These are phyloP conservation scores for Agriopis leucophaearia DNA, from an alignment of 2,888 invertebrate species.

Conservation along the genomic window DNA sequence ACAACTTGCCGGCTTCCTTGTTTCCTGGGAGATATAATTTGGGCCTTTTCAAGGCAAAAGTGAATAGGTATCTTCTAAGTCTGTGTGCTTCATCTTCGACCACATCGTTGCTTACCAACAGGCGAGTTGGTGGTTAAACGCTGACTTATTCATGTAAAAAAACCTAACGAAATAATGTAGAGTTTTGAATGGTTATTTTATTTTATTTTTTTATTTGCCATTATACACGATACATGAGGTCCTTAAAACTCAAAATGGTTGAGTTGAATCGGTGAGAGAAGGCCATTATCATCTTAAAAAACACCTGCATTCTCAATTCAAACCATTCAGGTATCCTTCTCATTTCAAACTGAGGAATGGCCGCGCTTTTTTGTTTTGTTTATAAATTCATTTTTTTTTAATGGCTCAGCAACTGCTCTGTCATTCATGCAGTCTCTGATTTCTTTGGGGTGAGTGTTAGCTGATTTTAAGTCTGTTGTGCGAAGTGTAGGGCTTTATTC, in stretches of 20 bases:
- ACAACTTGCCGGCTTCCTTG: too few species aligned
- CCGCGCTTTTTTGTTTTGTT: slow-evolving; percentile 48
- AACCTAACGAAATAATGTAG: too few species aligned
- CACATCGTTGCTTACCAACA: too few species aligned
- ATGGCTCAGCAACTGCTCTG: slow-evolving; percentile 29
- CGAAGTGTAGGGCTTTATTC: slow-evolving; percentile 7
- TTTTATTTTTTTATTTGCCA: too few species aligned
- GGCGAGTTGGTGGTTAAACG: too few species aligned
- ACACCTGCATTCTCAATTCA: slow-evolving; percentile 48
- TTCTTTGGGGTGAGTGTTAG: slow-evolving; percentile 53
- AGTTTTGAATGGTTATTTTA: too few species aligned
- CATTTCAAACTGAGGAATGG: slow-evolving; percentile 63
- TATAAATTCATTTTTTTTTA: slow-evolving; percentile 46
- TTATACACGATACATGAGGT: too few species aligned
- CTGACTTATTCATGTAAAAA: too few species aligned
- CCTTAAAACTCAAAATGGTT: not conserved
- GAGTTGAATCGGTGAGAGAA: slow-evolving; percentile 1
- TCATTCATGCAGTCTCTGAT: slow-evolving; percentile 51
- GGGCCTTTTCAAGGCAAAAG: too few species aligned
- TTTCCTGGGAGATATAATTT: too few species aligned
- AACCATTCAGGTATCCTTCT: slow-evolving; percentile 60
- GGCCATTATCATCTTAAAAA: slow-evolving; percentile 31
- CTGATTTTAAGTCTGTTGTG: slow-evolving; percentile 32
- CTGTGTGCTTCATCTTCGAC: too few species aligned
- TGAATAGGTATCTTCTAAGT: too few species aligned